Conservation (phyloP, 2,113 vertebrate genomes). For the Phaethon lepturus region DNA sequence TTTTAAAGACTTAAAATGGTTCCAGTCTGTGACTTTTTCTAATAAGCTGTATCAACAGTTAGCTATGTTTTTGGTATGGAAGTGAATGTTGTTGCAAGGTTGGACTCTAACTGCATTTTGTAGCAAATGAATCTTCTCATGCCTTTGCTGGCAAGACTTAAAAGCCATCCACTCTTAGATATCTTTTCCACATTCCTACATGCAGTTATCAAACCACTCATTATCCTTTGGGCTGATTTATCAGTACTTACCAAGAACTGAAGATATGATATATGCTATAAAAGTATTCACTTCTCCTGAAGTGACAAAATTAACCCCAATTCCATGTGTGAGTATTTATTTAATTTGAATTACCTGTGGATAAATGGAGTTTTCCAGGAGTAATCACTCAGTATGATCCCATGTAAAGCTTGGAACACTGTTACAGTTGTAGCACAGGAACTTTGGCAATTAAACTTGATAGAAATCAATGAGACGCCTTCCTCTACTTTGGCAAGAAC, state of each 20-base stretch:
- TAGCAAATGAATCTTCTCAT: background rate
- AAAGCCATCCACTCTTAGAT: background rate
- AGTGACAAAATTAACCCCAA: background rate
- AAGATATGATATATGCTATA: background rate
- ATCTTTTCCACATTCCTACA: constrained; percentile 20
- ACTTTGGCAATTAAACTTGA: background rate
- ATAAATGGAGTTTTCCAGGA: background rate
- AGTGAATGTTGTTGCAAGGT: background rate
- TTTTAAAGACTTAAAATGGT: background rate
- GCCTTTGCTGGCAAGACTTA: constrained; percentile 40
- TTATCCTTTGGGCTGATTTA: background rate
- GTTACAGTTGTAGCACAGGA: background rate
- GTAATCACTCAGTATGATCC: background rate
- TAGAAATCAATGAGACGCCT: background rate
- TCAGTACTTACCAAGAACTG: background rate
- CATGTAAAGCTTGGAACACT: background rate
- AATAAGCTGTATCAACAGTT: background rate
- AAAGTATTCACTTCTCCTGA: background rate
- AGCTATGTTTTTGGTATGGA: background rate
- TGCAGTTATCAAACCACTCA: background rate
- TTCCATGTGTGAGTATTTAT: background rate
- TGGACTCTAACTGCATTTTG: background rate
- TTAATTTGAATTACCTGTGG: background rate
- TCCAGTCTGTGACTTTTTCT: background rate
- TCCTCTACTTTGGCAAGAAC: background rate